phyloP scores from a whole-genome alignment of 2,888 invertebrate species.

The Drosophila dives region DNA sequence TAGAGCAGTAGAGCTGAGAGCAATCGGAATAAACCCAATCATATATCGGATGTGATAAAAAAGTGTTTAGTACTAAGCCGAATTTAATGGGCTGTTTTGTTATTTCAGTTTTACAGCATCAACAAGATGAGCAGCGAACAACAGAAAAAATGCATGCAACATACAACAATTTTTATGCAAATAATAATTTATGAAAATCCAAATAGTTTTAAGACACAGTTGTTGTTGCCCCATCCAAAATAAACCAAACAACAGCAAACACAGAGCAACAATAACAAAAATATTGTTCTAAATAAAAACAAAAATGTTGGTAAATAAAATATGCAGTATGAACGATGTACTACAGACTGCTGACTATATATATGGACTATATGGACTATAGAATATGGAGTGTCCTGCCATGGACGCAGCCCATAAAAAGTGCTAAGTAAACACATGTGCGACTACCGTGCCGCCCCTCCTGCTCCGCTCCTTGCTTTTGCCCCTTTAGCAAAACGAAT shows the following conservation, averaged over 20 bases:
- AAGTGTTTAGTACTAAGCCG: constrained; percentile 42
- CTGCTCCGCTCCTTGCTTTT: not conserved
- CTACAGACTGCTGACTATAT: constrained; percentile 13
- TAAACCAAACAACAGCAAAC: constrained; percentile 37
- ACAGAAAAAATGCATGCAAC: constrained; percentile 23
- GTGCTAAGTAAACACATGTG: constrained; percentile 79
- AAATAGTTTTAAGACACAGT: constrained; percentile 51
- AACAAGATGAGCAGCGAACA: constrained; percentile 10
- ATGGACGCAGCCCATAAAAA: constrained; percentile 66
- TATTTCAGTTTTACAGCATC: constrained; percentile 23
- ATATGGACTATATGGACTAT: constrained; percentile 29
- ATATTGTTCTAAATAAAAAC: constrained; percentile 68
- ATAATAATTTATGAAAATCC: constrained; percentile 76
- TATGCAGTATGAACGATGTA: constrained; percentile 38
- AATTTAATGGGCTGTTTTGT: constrained; percentile 58
- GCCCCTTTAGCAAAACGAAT: constrained; percentile 51
- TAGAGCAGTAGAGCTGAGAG: constrained; percentile 39
- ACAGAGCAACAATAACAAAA: constrained; percentile 53
- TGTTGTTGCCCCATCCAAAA: constrained; percentile 10
- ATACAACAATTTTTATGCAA: constrained; percentile 50
- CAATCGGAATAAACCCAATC: constrained; percentile 8
- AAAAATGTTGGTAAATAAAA: constrained; percentile 69
- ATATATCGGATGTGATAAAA: constrained; percentile 32
- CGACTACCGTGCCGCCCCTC: constrained; percentile 1
- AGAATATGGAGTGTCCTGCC: constrained; percentile 31